Base-by-base conservation (phyloP, 2,797 vertebrate genomes). In the Chelon auratus region DNA sequence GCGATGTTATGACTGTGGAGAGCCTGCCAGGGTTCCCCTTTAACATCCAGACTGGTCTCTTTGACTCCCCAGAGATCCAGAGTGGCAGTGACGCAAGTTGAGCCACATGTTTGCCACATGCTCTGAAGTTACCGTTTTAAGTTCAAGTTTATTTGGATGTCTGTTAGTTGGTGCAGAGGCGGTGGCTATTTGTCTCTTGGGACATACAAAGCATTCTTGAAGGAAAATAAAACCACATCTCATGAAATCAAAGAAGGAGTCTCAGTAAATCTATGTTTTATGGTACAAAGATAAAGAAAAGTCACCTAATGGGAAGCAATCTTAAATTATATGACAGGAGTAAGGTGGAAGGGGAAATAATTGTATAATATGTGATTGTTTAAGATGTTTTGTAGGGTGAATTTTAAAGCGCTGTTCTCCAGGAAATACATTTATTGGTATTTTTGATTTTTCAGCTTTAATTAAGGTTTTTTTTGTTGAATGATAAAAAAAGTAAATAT, bases 1-100 rank as follows among this genome's bases (percentile, higher is more conserved):
- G 83, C 80, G 78, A 81, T 89, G 84, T 89, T 89, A 80, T 89
- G 89, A 68, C 84, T 87, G 68, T 6, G 64, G 39, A 69, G 70
- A 72, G 45, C 37, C 68, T 18, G 66, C 65, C 64, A 45, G 50
- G 58, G 56, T 61, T 65, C 66, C 47, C 62, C 60, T 69, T 36
- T 37, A 72, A 62, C 77, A 62, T 82, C 57, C 77, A 72, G 50
- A 50, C 72, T 9, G 56, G 45, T 69, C 52, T 42, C 64, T 74
- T 15, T 53, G 55, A 59, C 60, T 81, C 75, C 73, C 26, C 54
- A 42, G 70, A 78, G 75, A 72, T 50, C 62, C 40, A 22, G 59
- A 59, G 73, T 20, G 66, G 65, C 66, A 3, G 67, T 68, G 81
- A 70, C 37, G 61, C 20, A 30, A 73, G 60, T 64, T 4, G 18